Evolutionary conservation across 2,888 invertebrate species (phyloP).

Genomic region (Luperina testacea): DNA sequence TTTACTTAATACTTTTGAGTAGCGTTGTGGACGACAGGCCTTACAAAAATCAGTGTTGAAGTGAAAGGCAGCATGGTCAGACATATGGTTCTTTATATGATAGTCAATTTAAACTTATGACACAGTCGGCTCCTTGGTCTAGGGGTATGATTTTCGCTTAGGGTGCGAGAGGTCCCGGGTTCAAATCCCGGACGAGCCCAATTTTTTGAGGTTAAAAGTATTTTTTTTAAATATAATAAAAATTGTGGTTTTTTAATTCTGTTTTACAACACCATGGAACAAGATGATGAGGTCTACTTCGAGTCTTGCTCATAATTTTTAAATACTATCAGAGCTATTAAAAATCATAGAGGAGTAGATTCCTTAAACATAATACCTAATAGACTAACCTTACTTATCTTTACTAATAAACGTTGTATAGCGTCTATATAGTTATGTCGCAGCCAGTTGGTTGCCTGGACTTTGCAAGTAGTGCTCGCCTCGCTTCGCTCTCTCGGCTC

Average conservation of each 20-base stretch:
- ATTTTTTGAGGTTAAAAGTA: not conserved
- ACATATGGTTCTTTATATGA: not conserved
- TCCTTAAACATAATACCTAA: not conserved
- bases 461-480: too few species aligned
- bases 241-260: not conserved
- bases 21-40: not conserved
- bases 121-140: conserved; percentile 87
- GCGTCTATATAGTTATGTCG: too few species aligned
- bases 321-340: not conserved
- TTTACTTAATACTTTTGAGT: not conserved
- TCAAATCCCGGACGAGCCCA: conserved; percentile 89
- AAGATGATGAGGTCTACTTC: not conserved
- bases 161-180: conserved; percentile 90
- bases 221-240: not conserved
- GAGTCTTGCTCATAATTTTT: not conserved
- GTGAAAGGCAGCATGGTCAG: conserved; percentile 26
- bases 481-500: too few species aligned
- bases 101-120: accelerated
- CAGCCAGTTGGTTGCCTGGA: too few species aligned
- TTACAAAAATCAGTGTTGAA: conserved; percentile 6
- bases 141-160: conserved; percentile 90
- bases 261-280: too few species aligned
- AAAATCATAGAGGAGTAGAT: not conserved
- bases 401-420: too few species aligned
- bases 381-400: too few species aligned